Base-by-base conservation (phyloP, 2,113 vertebrate genomes). In the Glaucomys volans region DNA sequence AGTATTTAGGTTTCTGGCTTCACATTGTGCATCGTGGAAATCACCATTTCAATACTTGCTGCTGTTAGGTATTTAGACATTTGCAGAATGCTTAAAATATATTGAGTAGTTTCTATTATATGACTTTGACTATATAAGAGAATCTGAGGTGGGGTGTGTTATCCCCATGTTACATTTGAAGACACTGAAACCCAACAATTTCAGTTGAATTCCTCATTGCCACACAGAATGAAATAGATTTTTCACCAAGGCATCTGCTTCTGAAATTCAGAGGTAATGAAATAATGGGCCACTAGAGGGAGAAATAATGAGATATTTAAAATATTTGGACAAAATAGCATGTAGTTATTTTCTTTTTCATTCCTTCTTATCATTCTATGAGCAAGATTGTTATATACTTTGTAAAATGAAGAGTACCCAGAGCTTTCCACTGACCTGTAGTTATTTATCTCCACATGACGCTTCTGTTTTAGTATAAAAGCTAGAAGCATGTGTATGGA, bases 381-480 rank as follows among this genome's bases (percentile, higher is more conserved):
- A 37, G 14, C 13, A 64, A 18, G 12, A 75, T 18, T 26, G 8
- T 67, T 67, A 54, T 5, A 22, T 30, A 76, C 5, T 22, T 85
- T 59, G 17, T 2, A 47, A 37, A 30, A 16, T 50, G 24, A 50
- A 24, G 35, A 57, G 30, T 20, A 26, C 77, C 37, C 12, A 9
- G 18, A 37, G 44, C 52, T 16, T 17, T 26, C 32, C 14, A 16
- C 18, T 11, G 2, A 17, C 14, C 10, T 64, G 2, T 0, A 3
- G 26, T 30, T 47, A 4, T 20, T n/a, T 40, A 11, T 20, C 7
- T 8, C 2, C 24, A 69, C 3, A 32, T 42, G 8, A 69, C 30
- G 6, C 18, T 54, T 62, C 16, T 35, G 8, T 35, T 69, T 67
- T 12, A 62, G 2, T 4, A 4, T 32, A 22, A 6, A 76, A 26